Percentiles rank a stretch among this genome's conserved stretches.
phyloP scores from a whole-genome alignment of 2,797 vertebrate species.

The Liparis tanakae region DNA sequence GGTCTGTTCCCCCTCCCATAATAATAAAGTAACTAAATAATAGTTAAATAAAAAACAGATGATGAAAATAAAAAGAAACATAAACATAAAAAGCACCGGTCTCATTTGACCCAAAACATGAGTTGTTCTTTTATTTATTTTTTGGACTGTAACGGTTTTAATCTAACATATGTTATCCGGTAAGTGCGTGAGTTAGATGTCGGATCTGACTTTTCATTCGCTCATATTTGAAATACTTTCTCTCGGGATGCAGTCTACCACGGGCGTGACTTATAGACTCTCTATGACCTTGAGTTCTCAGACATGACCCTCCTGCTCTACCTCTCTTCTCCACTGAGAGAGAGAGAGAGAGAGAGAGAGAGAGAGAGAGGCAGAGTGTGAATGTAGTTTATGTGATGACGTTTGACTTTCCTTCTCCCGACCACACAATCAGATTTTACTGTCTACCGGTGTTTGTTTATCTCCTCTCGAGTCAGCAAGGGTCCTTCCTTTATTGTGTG shows the following conservation, averaged over 20 bases:
- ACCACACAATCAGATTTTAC: conserved; percentile 24
- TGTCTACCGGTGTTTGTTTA: conserved; percentile 24
- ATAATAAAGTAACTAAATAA: too few relatives aligned
- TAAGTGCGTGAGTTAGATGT: background rate
- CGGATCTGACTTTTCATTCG: too few relatives aligned
- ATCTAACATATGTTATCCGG: background rate
- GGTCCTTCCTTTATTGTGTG: conserved; percentile 33
- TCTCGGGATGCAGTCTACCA: background rate
- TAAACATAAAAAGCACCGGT: too few relatives aligned
- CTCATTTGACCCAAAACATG: too few relatives aligned
- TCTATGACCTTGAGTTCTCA: conserved; percentile 1
- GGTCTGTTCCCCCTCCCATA: too few relatives aligned
- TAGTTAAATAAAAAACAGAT: too few relatives aligned
- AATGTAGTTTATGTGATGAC: conserved; percentile 3
- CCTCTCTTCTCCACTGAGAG: background rate
- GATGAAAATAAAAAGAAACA: too few relatives aligned
- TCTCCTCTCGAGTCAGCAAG: conserved; percentile 45
- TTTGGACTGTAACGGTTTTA: background rate
- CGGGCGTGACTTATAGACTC: background rate
- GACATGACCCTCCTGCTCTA: background rate
- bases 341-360: background rate
- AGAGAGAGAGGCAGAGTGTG: background rate
- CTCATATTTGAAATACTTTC: too few relatives aligned
- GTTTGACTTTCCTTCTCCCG: conserved; percentile 20
- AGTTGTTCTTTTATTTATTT: too few relatives aligned